phyloP scores from a whole-genome alignment of 2,888 invertebrate genomes.

The Drosophila rubida region DNA sequence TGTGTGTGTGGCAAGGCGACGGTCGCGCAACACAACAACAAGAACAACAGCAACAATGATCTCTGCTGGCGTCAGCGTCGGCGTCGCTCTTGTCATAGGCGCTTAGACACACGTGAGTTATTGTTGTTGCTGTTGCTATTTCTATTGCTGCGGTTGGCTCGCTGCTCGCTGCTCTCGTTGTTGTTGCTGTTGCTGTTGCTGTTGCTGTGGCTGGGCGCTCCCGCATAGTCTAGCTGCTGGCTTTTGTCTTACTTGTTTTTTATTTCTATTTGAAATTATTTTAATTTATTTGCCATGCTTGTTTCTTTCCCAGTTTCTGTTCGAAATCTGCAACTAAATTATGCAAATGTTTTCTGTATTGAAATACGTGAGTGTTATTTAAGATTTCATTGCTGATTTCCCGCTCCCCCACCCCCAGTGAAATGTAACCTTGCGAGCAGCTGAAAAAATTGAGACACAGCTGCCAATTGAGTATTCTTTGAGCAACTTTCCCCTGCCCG shows the following conservation, averaged over 20 bases:
- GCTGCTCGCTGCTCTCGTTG: constrained; percentile 15
- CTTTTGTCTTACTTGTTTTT: constrained; percentile 7
- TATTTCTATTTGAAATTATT: constrained; percentile 20
- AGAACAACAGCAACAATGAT: constrained; percentile 56
- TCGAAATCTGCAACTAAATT: constrained; percentile 23
- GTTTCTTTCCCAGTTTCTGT: constrained; percentile 15
- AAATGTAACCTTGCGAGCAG: constrained; percentile 30
- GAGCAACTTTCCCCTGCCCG: neutral
- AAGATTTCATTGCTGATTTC: constrained; percentile 16
- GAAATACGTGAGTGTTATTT: constrained; percentile 27
- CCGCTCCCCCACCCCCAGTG: neutral
- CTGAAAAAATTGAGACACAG: constrained; percentile 1
- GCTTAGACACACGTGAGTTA: constrained; percentile 61
- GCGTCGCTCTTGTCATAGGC: constrained; percentile 43
- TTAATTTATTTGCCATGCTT: constrained; percentile 27
- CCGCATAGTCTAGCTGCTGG: constrained; percentile 40
- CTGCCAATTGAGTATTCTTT: constrained; percentile 27
- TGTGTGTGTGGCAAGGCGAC: constrained; percentile 54
- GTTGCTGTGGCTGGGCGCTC: constrained; percentile 51
- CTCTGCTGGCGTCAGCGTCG: constrained; percentile 57
- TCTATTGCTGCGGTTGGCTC: constrained; percentile 28
- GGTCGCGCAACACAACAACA: constrained; percentile 43
- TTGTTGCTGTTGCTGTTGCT: constrained; percentile 15
- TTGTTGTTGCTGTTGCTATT: constrained; percentile 47
- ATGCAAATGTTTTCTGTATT: constrained; percentile 23